A percentile compares a stretch with the other conserved stretches of the same genome.
Conservation (phyloP, 2,888 invertebrate species). For the Thymelicus lineola region DNA sequence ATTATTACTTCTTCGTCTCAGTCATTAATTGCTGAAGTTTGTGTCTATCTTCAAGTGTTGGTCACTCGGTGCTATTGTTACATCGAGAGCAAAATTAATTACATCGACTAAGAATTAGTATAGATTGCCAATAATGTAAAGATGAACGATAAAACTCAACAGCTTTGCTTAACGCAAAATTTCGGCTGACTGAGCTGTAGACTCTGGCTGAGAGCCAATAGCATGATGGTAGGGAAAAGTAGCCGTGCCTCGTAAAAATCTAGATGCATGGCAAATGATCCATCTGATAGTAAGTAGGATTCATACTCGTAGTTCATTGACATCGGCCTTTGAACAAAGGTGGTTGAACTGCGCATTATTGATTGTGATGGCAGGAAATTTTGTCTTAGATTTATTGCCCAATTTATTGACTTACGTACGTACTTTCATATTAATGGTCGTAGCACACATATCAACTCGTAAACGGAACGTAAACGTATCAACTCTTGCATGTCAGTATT, state of each 20-base stretch:
- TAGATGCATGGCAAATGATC: constrained; percentile 17
- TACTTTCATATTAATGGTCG: too few species aligned
- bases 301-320: constrained; percentile 3
- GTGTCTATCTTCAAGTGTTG: too few species aligned
- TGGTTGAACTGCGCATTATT: background rate
- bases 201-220: constrained; percentile 24
- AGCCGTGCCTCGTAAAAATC: constrained; percentile 22
- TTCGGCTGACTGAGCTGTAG: constrained; percentile 29
- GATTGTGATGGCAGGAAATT: background rate
- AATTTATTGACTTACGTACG: background rate
- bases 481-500: too few species aligned
- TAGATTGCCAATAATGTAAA: background rate
- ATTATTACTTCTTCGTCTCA: too few species aligned
- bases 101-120: background rate
- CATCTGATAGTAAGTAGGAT: constrained; percentile 12
- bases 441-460: too few species aligned
- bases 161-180: constrained; percentile 28
- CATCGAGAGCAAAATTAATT: background rate
- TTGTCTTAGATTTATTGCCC: background rate
- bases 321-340: constrained; percentile 5
- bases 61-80: too few species aligned
- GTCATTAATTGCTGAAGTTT: too few species aligned
- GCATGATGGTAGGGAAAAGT: constrained; percentile 32
- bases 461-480: too few species aligned
- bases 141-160: constrained; percentile 23